These are phyloP conservation scores for Melikaiella ostensackeni DNA, from an alignment of 2,888 invertebrate species.

Conservation along the genomic window DNA sequence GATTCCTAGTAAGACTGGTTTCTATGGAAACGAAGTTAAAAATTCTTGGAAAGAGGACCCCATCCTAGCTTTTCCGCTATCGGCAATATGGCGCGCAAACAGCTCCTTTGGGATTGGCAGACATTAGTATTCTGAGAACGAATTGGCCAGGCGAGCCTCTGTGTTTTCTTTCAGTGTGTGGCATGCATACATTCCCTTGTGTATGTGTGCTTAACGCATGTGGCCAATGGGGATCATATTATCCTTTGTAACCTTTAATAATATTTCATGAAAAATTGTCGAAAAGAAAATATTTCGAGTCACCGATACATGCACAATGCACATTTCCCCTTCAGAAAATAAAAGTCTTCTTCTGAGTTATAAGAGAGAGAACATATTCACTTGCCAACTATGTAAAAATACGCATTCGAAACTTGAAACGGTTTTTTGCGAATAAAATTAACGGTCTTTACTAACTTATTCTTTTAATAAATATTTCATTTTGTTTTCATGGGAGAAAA, in stretches of 20 bases:
- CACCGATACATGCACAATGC: too few species aligned
- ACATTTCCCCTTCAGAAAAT: neutral
- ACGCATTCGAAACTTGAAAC: neutral
- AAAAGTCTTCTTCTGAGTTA: neutral
- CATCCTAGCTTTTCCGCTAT: slow-evolving; percentile 57
- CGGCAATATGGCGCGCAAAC: slow-evolving; percentile 64
- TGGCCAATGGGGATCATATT: slow-evolving; percentile 22
- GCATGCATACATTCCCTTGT: neutral
- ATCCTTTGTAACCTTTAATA: slow-evolving; percentile 2
- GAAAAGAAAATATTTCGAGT: neutral
- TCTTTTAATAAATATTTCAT: neutral
- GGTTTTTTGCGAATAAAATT: too few species aligned
- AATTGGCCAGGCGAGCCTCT: slow-evolving; percentile 16
- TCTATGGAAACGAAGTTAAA: slow-evolving; percentile 35
- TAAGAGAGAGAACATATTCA: neutral
- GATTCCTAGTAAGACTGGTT: slow-evolving; percentile 11
- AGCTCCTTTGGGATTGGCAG: slow-evolving; percentile 61
- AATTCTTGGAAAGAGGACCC: slow-evolving; percentile 42
- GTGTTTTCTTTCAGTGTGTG: slow-evolving; percentile 31
- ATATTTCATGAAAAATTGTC: slow-evolving; percentile 1
- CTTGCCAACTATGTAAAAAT: neutral
- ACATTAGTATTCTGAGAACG: slow-evolving; percentile 35
- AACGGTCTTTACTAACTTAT: neutral
- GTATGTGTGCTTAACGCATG: slow-evolving; percentile 1
- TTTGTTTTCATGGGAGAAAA: neutral